Evolutionary conservation across 92 coral and sea anemone species (phyloP).

Genomic region (Parazoanthus darwini): DNA sequence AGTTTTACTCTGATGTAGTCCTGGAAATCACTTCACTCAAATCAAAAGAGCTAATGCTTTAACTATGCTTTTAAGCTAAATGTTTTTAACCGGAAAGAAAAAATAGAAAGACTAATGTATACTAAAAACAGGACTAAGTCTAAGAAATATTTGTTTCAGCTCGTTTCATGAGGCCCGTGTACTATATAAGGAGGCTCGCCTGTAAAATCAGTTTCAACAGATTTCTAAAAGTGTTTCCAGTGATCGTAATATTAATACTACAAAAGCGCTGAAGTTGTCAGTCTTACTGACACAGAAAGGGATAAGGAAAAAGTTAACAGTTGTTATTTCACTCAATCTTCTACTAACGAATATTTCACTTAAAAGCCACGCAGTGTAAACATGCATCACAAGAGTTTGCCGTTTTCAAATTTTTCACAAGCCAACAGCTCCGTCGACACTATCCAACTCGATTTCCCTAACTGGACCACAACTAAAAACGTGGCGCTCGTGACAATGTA

Average conservation of each 20-base stretch:
- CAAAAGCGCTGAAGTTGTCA: not conserved
- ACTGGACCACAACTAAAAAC: slow-evolving; percentile 32
- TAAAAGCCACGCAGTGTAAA: not conserved
- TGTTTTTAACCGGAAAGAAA: not conserved
- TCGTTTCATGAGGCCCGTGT: not conserved
- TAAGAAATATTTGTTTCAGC: not conserved
- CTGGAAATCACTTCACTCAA: not conserved
- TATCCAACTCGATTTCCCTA: slow-evolving; percentile 17
- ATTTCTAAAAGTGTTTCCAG: too few relatives aligned
- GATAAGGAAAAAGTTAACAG: not conserved
- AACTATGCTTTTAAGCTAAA: not conserved
- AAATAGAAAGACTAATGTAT: too few relatives aligned
- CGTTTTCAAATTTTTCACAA: slow-evolving; percentile 4
- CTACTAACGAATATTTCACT: not conserved
- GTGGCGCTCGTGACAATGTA: slow-evolving; percentile 29
- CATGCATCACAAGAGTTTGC: not conserved
- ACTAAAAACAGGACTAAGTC: too few relatives aligned
- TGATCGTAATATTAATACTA: too few relatives aligned
- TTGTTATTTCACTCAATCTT: not conserved
- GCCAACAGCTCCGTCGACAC: slow-evolving; percentile 3
- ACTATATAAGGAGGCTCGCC: not conserved
- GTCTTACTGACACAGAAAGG: not conserved
- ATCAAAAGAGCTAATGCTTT: not conserved
- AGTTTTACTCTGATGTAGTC: not conserved
- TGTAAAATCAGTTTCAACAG: not conserved